Percentiles rank a stretch among this genome's conserved stretches.
phyloP scores from a whole-genome alignment of 2,888 invertebrate genomes.

The Lasioglossum leucozonium region DNA sequence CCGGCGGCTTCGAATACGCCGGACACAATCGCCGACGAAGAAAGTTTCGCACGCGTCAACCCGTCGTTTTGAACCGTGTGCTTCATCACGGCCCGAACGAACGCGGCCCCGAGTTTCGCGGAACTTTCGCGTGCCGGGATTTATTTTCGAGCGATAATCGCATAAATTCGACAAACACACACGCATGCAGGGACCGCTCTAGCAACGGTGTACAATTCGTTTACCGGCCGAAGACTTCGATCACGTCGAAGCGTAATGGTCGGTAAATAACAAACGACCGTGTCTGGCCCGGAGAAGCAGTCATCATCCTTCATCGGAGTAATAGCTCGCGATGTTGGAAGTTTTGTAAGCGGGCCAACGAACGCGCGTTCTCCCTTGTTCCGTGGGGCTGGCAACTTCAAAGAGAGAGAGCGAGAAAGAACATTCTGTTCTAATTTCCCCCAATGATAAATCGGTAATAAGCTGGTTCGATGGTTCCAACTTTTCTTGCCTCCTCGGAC shows the following conservation, averaged over 20 bases:
- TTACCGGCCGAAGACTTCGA: slow-evolving; percentile 66
- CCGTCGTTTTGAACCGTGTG: background rate
- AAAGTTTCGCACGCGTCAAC: background rate
- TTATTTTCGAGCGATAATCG: background rate
- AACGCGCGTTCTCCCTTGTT: slow-evolving; percentile 47
- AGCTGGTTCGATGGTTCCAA: slow-evolving; percentile 36
- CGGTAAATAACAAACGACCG: slow-evolving; percentile 78
- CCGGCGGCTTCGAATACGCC: background rate
- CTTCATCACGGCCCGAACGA: background rate
- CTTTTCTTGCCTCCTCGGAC: slow-evolving; percentile 17
- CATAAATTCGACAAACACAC: background rate
- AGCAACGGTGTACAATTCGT: background rate
- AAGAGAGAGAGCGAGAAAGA: background rate
- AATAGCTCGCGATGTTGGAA: slow-evolving; percentile 65
- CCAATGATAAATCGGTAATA: slow-evolving; percentile 56
- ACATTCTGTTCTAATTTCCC: slow-evolving; percentile 58
- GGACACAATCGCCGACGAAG: background rate
- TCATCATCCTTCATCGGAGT: slow-evolving; percentile 72
- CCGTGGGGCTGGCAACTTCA: slow-evolving; percentile 43
- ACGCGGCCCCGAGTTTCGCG: background rate
- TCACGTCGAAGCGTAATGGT: slow-evolving; percentile 77
- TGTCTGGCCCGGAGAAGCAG: slow-evolving; percentile 56
- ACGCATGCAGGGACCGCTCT: background rate
- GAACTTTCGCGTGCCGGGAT: background rate
- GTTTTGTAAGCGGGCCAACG: slow-evolving; percentile 63